Conservation (phyloP, 2,113 vertebrate genomes). For the Panurus biarmicus region DNA sequence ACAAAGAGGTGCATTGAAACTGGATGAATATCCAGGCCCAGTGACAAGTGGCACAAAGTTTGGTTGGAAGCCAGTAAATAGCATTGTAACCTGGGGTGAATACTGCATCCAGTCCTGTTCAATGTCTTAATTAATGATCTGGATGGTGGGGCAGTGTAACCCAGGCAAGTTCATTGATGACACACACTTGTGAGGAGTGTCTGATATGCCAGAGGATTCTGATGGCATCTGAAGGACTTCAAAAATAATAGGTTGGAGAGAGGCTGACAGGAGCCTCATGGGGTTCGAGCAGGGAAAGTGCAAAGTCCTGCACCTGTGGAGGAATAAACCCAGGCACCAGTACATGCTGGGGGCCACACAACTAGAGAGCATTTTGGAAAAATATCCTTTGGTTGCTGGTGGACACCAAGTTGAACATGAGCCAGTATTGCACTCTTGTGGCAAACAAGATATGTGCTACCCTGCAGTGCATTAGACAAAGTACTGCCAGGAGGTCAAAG, state of each 20-base stretch:
- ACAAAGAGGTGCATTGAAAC: background rate
- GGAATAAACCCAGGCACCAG: background rate
- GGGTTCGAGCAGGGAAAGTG: background rate
- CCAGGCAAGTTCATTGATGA: background rate
- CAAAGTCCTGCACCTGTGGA: background rate
- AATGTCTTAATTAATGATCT: background rate
- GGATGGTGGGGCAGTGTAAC: background rate
- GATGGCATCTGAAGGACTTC: background rate
- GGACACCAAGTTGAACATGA: background rate
- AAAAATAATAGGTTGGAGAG: background rate
- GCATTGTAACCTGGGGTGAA: background rate
- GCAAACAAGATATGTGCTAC: background rate
- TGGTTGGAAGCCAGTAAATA: background rate
- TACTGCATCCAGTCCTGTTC: background rate
- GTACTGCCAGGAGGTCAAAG: background rate
- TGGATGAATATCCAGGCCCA: background rate
- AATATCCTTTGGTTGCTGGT: fast-evolving
- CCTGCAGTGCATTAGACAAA: background rate
- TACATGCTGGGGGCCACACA: fast-evolving
- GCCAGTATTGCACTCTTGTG: no score
- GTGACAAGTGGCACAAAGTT: background rate
- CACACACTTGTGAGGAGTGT: background rate
- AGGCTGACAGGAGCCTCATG: background rate
- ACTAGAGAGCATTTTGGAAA: background rate
- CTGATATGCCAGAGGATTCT: background rate